phyloP scores from a whole-genome alignment of 2,113 vertebrate species.

The Eonycteris spelaea region DNA sequence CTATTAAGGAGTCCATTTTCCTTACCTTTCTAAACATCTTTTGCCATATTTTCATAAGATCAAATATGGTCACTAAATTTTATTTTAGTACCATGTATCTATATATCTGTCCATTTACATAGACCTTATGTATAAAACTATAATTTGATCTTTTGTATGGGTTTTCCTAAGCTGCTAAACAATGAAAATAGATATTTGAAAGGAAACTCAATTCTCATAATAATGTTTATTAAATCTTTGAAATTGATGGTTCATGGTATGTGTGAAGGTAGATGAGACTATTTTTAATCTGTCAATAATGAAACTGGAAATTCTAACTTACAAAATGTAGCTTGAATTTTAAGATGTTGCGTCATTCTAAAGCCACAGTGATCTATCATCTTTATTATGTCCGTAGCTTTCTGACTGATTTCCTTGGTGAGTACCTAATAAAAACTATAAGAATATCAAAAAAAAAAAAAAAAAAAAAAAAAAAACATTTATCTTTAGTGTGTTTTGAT shows the following conservation, averaged over 20 bases:
- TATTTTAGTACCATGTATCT: neutral
- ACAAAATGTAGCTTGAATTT: neutral
- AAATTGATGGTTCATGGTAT: neutral
- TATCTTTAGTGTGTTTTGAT: too few relatives aligned
- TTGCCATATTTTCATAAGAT: neutral
- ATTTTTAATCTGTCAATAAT: neutral
- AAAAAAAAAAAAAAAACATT: too few relatives aligned
- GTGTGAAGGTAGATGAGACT: neutral
- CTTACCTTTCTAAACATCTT: neutral
- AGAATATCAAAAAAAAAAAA: too few relatives aligned
- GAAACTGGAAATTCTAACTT: neutral
- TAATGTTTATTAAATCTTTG: neutral
- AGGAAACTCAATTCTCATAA: neutral
- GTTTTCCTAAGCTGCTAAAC: neutral
- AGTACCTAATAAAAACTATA: too few relatives aligned
- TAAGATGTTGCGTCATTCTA: neutral
- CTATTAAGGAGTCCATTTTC: neutral
- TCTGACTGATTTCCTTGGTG: neutral
- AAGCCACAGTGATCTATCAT: neutral
- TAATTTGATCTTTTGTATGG: neutral
- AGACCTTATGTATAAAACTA: neutral
- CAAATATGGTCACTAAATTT: neutral
- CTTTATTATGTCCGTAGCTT: neutral
- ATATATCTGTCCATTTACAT: neutral
- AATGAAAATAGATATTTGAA: neutral